Percentiles rank a stretch among this genome's conserved stretches.
Conservation (phyloP, 2,888 invertebrate genomes). For the Drosophila meridionalis region DNA sequence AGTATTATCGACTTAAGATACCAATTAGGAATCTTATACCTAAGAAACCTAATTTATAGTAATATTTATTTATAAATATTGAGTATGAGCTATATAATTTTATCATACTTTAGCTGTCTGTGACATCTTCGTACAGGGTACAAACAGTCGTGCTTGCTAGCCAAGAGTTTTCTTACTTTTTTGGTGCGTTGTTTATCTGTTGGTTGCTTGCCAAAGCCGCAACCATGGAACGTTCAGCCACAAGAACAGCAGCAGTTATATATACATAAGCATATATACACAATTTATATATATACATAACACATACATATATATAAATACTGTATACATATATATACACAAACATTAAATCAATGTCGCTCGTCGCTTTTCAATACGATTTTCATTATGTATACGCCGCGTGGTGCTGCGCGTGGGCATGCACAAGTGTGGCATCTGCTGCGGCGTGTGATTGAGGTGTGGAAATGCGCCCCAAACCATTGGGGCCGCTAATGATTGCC, state of each 20-base stretch:
- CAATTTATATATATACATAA: slow-evolving; percentile 1
- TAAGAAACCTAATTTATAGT: not conserved
- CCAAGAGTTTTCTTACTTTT: not conserved
- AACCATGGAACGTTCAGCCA: slow-evolving; percentile 37
- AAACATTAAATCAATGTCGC: slow-evolving; percentile 79
- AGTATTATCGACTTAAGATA: too few relatives aligned
- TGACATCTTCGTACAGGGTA: not conserved
- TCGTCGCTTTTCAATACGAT: slow-evolving; percentile 67
- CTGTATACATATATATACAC: slow-evolving; percentile 10
- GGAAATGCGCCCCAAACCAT: slow-evolving; percentile 59
- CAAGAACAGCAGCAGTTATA: slow-evolving; percentile 7
- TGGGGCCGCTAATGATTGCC: slow-evolving; percentile 16
- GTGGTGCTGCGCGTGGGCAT: slow-evolving; percentile 49
- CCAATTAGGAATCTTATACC: too few relatives aligned
- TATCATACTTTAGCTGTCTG: not conserved
- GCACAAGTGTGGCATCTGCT: slow-evolving; percentile 17
- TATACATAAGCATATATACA: not conserved
- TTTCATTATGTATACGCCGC: slow-evolving; percentile 73
- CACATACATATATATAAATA: not conserved
- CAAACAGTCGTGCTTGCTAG: not conserved
- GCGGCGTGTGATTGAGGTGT: slow-evolving; percentile 9
- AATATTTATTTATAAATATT: not conserved
- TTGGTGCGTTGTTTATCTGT: slow-evolving; percentile 42
- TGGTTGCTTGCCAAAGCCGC: slow-evolving; percentile 40
- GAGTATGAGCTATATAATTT: not conserved